Evolutionary conservation across 2,797 vertebrate genomes (phyloP).

Genomic region (Jordanella pulchra): DNA sequence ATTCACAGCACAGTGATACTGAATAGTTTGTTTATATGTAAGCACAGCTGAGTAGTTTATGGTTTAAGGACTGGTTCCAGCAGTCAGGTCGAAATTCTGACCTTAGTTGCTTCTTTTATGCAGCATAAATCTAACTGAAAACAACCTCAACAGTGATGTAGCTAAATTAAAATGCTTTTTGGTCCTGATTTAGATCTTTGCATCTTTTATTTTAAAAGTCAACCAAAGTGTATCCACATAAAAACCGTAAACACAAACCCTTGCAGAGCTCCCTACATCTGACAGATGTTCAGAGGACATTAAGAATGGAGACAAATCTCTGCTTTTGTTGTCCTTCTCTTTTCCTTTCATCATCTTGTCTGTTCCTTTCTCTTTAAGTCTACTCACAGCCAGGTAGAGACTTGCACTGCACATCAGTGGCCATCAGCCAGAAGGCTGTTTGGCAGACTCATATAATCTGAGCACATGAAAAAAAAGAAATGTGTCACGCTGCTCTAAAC

Average conservation of each 20-base stretch:
- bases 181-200: not conserved
- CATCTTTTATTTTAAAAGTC: not conserved
- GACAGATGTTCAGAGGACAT: constrained; percentile 13
- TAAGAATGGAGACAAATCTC: constrained; percentile 12
- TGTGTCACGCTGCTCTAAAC: constrained; percentile 36
- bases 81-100: no score
- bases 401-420: constrained; percentile 12
- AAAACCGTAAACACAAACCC: not conserved
- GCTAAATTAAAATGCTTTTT: no score
- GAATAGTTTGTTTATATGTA: not conserved
- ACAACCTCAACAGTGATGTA: no score
- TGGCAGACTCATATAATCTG: constrained; percentile 15
- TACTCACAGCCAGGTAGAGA: constrained; percentile 6
- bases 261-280: not conserved
- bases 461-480: constrained; percentile 23
- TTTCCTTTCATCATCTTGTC: constrained; percentile 11
- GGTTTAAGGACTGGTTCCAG: no score
- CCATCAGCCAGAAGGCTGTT: constrained; percentile 28
- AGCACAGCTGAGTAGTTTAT: no score
- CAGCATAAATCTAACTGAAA: no score
- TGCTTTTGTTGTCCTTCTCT: constrained; percentile 22
- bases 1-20: not conserved
- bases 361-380: constrained; percentile 12
- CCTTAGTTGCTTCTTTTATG: no score
- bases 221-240: not conserved